Conservation (phyloP, 1,140 invertebrate genomes). For the Meloidogyne hapla region DNA sequence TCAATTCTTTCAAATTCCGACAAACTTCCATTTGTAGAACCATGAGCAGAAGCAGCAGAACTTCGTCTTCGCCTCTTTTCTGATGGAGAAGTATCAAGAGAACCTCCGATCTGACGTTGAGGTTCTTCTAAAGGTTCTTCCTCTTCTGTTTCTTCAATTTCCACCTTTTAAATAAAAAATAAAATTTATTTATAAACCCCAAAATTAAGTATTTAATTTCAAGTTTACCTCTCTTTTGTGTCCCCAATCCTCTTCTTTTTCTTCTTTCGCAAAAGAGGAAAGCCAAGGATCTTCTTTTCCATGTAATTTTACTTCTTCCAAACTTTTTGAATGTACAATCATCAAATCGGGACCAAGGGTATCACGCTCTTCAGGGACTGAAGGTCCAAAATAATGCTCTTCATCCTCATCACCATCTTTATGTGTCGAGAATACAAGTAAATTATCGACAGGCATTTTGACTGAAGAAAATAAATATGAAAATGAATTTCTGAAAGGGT, state of each 20-base stretch:
- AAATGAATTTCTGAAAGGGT: no score
- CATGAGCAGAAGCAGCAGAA: not conserved
- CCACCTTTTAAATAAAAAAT: no score
- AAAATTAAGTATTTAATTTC: slow-evolving; percentile 12
- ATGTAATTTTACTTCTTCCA: not conserved
- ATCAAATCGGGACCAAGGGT: not conserved
- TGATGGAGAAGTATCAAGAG: slow-evolving; percentile 16
- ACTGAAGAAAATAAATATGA: not conserved
- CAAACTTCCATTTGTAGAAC: slow-evolving; percentile 31
- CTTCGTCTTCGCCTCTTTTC: slow-evolving; percentile 10
- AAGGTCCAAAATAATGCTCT: not conserved
- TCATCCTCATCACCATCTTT: slow-evolving; percentile 12
- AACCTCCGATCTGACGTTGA: slow-evolving; percentile 17
- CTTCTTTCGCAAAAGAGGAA: not conserved
- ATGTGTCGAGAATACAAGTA: slow-evolving; percentile 6
- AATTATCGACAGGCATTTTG: not conserved
- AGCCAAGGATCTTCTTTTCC: not conserved
- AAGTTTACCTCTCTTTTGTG: slow-evolving; percentile 9
- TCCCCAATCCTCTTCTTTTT: slow-evolving; percentile 5
- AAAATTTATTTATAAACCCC: slow-evolving; percentile 15
- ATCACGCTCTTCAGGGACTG: not conserved
- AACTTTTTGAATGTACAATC: not conserved
- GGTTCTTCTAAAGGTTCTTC: slow-evolving; percentile 11
- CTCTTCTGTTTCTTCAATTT: slow-evolving; percentile 26
- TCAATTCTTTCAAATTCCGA: slow-evolving; percentile 27